Base-by-base conservation (phyloP, 2,797 vertebrate genomes). In the Aphelocoma californica region DNA sequence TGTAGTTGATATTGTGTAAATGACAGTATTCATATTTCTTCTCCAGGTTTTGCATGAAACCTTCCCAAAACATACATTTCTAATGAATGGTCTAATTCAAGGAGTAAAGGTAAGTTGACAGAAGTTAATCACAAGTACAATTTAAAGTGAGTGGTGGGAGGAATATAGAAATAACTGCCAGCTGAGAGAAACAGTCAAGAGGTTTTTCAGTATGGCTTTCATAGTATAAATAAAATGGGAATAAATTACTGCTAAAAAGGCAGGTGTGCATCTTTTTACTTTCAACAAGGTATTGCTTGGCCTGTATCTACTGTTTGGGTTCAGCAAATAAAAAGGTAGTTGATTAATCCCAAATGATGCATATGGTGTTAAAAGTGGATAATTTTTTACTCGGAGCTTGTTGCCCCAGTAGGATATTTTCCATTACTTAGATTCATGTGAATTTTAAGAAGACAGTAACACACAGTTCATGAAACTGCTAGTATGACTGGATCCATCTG, bases 31-130 rank as follows among this genome's bases (percentile, higher is more conserved):
- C 6, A 0, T 87, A 44, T 92, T 96, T 91, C n/a, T 93, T 94
- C 54, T 92, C 51, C 92, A 99, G 98, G 98, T 98, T 94, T 97
- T 99, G 95, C 98, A 98, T 67, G 98, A 99, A 97, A 99, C 98
- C 17, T 99, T 99, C 87, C 98, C 98, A 54, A 99, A 99, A 90
- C 98, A 99, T 91, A 99, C 98, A 34, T 99, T 99, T 97, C 97
- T 99, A 81, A 99, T 99, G 98, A 99, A 99, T 95, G 98, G 98
- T 87, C 96, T 99, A 86, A 98, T 99, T 93, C 98, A 99, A 98
- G 98, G 98, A 91, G 98, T 99, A 91, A 99, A 99, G 98, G 98
- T 99, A 97, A 87, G 97, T 31, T 77, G 66, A 38, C 56, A 81
- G 18, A 40, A 69, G 24, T 60, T 82, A 71, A 88, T 88, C 42